Conservation (phyloP, 2,113 vertebrate species). For the Alexandromys fortis region DNA sequence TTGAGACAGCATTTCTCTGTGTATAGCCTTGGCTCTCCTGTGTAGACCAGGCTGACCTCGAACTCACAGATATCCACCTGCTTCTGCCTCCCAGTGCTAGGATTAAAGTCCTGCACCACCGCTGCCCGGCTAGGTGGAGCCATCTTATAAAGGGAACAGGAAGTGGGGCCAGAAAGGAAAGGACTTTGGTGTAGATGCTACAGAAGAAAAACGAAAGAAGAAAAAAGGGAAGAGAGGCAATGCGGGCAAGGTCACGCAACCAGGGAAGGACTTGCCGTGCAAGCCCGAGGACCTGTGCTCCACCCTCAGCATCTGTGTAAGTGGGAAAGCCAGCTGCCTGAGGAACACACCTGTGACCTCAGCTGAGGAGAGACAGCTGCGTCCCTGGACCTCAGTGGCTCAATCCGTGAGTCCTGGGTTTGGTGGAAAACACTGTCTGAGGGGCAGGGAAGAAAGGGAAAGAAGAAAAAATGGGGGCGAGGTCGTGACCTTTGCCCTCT, state of each 20-base stretch:
- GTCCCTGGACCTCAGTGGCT: background rate
- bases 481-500: background rate
- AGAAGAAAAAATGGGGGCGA: background rate
- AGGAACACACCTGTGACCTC: background rate
- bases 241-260: too few species aligned
- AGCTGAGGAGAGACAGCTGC: background rate
- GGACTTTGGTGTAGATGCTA: background rate
- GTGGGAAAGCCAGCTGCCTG: background rate
- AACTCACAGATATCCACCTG: background rate
- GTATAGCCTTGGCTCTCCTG: background rate
- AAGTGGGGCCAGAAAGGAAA: conserved; percentile 46
- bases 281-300: background rate
- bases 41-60: background rate
- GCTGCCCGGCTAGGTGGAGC: background rate
- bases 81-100: background rate
- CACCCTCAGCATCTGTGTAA: background rate
- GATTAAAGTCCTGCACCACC: background rate
- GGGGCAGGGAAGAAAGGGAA: background rate
- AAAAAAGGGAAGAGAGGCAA: background rate
- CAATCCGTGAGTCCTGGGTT: background rate
- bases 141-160: conserved; percentile 30
- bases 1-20: background rate
- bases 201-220: background rate
- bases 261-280: background rate
- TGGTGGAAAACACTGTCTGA: background rate